Evolutionary conservation across 1,140 invertebrate species (phyloP).

Genomic region (Penaeus chinensis): DNA sequence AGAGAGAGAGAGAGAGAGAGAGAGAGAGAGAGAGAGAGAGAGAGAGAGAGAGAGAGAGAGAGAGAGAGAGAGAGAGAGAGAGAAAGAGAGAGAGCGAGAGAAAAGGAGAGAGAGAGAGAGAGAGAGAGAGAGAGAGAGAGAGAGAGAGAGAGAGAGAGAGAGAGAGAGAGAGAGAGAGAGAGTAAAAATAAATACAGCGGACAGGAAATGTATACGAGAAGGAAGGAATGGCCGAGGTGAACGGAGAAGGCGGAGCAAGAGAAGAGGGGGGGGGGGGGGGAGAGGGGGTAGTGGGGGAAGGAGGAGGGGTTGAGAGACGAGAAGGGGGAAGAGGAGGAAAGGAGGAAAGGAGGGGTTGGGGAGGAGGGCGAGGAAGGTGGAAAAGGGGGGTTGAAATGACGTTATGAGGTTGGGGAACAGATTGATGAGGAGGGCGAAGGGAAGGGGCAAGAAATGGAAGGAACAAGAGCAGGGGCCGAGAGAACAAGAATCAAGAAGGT

Average conservation of each 20-base stretch:
- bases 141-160: slow-evolving; percentile 7
- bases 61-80: background rate
- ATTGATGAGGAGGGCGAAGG: too few species aligned
- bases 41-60: slow-evolving; percentile 9
- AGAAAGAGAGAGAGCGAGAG: background rate
- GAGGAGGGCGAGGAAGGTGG: background rate
- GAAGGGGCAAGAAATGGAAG: slow-evolving; percentile 1
- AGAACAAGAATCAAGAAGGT: slow-evolving; percentile 6
- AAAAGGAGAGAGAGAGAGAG: background rate
- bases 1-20: slow-evolving; percentile 9
- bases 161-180: slow-evolving; percentile 2
- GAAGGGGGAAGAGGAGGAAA: background rate
- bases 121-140: slow-evolving; percentile 8
- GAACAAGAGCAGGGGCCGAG: background rate
- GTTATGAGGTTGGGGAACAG: background rate
- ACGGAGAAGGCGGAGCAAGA: background rate
- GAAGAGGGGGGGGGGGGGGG: background rate
- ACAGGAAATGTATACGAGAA: background rate
- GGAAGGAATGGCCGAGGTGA: background rate
- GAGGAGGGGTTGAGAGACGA: background rate
- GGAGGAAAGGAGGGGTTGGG: background rate
- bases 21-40: background rate
- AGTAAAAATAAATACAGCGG: background rate
- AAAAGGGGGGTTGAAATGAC: background rate
- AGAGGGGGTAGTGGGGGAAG: background rate